Conservation (phyloP, 2,797 vertebrate species). For the Parambassis ranga region DNA sequence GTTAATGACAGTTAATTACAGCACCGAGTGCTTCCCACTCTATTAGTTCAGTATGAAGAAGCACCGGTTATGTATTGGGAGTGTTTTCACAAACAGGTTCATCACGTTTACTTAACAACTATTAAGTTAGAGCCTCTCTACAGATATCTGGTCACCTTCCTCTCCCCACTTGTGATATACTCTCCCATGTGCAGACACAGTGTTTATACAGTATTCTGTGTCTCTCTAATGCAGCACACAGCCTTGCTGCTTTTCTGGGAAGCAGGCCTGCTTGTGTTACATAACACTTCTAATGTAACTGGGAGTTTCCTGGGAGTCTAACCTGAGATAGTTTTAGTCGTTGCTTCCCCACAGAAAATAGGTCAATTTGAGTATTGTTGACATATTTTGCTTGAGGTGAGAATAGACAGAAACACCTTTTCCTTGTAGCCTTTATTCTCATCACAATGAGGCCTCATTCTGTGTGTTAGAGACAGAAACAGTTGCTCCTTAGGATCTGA, state of each 20-base stretch:
- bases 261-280: conserved; percentile 25
- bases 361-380: conserved; percentile 32
- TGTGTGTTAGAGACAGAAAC: conserved; percentile 14
- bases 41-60: neutral
- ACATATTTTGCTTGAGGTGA: conserved; percentile 4
- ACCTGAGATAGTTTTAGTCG: conserved; percentile 9
- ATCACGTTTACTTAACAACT: neutral
- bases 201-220: conserved; percentile 14
- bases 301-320: conserved; percentile 40
- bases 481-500: neutral
- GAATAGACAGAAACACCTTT: conserved; percentile 27
- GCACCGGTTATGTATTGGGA: neutral
- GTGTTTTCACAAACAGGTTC: neutral
- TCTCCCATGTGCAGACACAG: neutral
- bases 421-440: conserved; percentile 20
- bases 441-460: conserved; percentile 26
- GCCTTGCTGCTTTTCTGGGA: conserved; percentile 9
- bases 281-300: conserved; percentile 39
- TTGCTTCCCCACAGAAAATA: conserved; percentile 26
- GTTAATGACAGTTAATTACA: too few relatives aligned
- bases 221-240: neutral
- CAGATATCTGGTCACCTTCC: neutral
- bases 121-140: rapidly evolving
- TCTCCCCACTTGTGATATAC: neutral
- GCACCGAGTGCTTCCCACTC: neutral